A percentile compares a stretch with the other conserved stretches of the same genome.
phyloP scores from a whole-genome alignment of 2,797 vertebrate genomes.

The Channa striata region DNA sequence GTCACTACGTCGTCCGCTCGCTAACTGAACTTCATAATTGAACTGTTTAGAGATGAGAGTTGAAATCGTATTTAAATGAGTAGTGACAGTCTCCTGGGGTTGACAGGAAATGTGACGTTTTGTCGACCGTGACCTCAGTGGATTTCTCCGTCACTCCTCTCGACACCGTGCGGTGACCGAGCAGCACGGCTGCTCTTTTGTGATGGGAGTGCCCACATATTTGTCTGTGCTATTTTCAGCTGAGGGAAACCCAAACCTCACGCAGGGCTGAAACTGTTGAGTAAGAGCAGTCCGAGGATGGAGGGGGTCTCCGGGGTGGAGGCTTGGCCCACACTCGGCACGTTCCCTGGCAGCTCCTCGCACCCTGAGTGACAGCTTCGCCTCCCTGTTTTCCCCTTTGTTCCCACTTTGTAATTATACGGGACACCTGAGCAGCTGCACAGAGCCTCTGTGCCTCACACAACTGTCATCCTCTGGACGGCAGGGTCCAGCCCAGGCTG shows the following conservation, averaged over 20 bases:
- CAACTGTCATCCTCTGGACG: slow-evolving; percentile 48
- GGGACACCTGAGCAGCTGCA: slow-evolving; percentile 41
- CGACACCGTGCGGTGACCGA: too few relatives aligned
- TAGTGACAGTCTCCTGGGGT: too few relatives aligned
- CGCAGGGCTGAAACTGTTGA: slow-evolving; percentile 23
- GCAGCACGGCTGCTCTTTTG: not conserved
- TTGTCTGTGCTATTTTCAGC: slow-evolving; percentile 59
- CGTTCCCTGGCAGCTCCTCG: slow-evolving; percentile 4
- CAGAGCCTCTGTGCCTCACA: slow-evolving; percentile 26
- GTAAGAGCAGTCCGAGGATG: slow-evolving; percentile 1
- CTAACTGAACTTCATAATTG: too few relatives aligned
- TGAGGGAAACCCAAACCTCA: slow-evolving; percentile 56
- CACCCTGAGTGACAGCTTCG: slow-evolving; percentile 2
- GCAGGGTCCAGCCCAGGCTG: slow-evolving; percentile 10
- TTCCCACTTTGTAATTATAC: slow-evolving; percentile 18
- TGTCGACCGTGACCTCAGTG: too few relatives aligned
- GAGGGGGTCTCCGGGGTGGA: slow-evolving; percentile 3
- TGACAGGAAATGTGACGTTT: too few relatives aligned
- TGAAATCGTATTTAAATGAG: too few relatives aligned
- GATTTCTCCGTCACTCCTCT: too few relatives aligned
- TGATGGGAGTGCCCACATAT: slow-evolving; percentile 10
- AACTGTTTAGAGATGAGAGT: too few relatives aligned
- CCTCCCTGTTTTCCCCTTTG: not conserved
- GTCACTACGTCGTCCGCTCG: too few relatives aligned
- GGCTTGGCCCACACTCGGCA: not conserved